Evolutionary conservation across 2,797 vertebrate species (phyloP), one percentile per base, ranked within the genome.

Genomic region (Neosilurus mollespiculum): DNA sequence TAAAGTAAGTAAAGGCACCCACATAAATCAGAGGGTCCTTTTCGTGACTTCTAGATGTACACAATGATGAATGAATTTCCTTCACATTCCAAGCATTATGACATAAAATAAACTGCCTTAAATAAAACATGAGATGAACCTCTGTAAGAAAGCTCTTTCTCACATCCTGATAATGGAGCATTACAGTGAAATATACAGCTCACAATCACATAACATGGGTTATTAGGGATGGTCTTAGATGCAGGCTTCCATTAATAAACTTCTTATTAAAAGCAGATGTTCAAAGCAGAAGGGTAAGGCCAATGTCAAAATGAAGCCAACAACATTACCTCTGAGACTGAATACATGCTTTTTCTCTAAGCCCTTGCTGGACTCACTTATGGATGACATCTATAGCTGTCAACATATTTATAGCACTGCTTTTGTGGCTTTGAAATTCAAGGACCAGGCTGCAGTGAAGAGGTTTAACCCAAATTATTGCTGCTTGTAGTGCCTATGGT

Each of bases 201-300:
- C 11, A 11, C 30, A 37, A 9, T n/a, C 59, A 26, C 8, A 30
- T 10, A 62, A 59, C 34, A 4, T 26, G 54, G 43, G 8, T 16
- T 72, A 61, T 70, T 37, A 51, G 8, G 16, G 54, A 53, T 30
- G 56, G 82, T 61, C 64, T 14, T 37, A 15, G 20, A 37, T 76
- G 14, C 72, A 37, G 56, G 54, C 54, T 70, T 72, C 76, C 30
- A 71, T 70, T 71, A 49, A 79, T 78, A 79, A 71, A 10, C 24
- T 26, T 11, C 11, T 22, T 54, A 84, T 80, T 79, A 80, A 80
- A 84, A 80, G 59, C 83, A 84, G 83, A 59, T 84, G 83, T 64
- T 84, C 59, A 18, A 34, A 64, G 66, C 12, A 24, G 67, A 34
- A 56, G 24, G 62, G 66, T 43, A 70, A 20, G 22, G 2, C n/a